Base-by-base conservation (phyloP, 2,797 vertebrate genomes). In the Pempheris klunzingeri region DNA sequence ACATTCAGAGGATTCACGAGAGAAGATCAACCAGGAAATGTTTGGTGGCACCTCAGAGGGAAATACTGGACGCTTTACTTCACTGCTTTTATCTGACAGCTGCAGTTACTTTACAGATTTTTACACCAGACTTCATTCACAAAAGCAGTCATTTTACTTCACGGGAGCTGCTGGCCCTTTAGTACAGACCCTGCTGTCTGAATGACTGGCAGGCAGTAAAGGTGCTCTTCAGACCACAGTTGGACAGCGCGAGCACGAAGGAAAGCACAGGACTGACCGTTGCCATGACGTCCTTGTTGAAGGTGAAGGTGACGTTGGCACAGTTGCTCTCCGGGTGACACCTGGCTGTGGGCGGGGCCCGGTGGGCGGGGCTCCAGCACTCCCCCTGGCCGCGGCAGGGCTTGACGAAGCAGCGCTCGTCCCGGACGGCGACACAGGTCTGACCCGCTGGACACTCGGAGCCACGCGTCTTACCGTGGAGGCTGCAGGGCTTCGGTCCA, bases 271-370 rank as follows among this genome's bases (percentile, higher is more conserved):
- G 0, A 68, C 73, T 26, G 88, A 98, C 97, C n/a, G 94, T 95
- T 1, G 92, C 87, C 96, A 97, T 96, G 92, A 95, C 90, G 72
- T 97, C 97, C 74, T 97, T 97, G 81, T 97, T 97, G 39, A 98
- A 97, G 69, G 96, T 96, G 54, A 98, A 96, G 1, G 96, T 97
- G 89, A 98, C 93, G 87, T 97, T 97, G 65, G 95, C 94, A 38
- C 97, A 98, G 86, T 84, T 71, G 82, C 90, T 95, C n/a, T 97
- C 96, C 0, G 93, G 91, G 14, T 86, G 92, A 69, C 97, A 98
- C 76, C 92, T 95, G 43, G 93, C 87, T 49, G 92, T 92, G 71
- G 93, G 77, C 0, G 92, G 92, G 39, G 95, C 92, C n/a, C 85
- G 91, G 52, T 92, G 93, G 0, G 94, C 83, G 20, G 95, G 94